phyloP scores from a whole-genome alignment of 2,888 invertebrate species.

The Imbricaverruca yamaguchii region DNA sequence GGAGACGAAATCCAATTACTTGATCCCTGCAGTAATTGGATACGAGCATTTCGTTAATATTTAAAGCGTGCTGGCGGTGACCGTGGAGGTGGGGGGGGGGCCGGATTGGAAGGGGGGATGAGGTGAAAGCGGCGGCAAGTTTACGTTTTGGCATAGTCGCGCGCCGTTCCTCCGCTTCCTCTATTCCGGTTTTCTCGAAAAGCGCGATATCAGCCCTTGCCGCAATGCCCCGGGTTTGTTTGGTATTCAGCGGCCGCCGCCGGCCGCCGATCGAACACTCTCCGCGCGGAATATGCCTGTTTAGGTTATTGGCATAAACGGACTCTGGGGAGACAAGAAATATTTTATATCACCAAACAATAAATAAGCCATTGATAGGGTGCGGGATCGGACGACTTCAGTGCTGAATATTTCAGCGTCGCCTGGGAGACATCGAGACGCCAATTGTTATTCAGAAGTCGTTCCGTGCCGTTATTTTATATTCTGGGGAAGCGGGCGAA shows the following conservation, averaged over 20 bases:
- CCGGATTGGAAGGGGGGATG: not conserved
- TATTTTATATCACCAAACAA: constrained; percentile 22
- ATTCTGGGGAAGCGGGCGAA: not conserved
- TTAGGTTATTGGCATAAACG: not conserved
- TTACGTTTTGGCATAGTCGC: too few relatives aligned
- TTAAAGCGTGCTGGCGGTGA: constrained; percentile 22
- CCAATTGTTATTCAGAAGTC: not conserved
- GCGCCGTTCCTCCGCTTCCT: too few relatives aligned
- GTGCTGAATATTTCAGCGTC: constrained; percentile 2
- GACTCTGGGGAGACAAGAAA: not conserved
- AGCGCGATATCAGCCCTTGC: too few relatives aligned
- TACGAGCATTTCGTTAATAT: constrained; percentile 21
- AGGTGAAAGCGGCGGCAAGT: not conserved
- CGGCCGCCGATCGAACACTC: not conserved
- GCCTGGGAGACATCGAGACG: not conserved
- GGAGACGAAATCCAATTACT: constrained; percentile 18
- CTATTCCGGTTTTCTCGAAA: too few relatives aligned
- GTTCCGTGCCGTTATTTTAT: not conserved
- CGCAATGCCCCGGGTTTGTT: not conserved
- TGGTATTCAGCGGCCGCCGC: not conserved
- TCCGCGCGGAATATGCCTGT: not conserved
- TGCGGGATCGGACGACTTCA: constrained; percentile 28
- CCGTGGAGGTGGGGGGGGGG: constrained; percentile 17
- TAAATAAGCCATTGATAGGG: constrained; percentile 26
- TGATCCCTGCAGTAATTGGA: constrained; percentile 21